phyloP scores from a whole-genome alignment of 2,888 invertebrate genomes.

The Omphaloscelis lunosa region DNA sequence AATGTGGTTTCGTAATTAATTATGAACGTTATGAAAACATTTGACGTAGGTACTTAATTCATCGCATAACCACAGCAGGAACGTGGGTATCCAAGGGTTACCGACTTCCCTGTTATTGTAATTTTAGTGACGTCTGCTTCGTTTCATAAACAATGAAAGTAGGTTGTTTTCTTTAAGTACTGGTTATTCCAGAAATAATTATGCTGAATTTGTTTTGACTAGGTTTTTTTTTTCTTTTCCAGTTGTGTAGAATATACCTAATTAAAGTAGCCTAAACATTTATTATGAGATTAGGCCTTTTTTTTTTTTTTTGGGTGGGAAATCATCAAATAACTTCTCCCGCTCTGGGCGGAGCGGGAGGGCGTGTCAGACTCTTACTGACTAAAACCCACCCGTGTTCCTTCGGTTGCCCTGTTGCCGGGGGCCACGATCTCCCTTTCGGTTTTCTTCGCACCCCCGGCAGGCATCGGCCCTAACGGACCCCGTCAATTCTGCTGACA shows the following conservation, averaged over 20 bases:
- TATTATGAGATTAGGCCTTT: not conserved
- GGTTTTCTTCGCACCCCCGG: too few species aligned
- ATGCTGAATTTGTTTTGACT: not conserved
- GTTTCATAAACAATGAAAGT: slow-evolving; percentile 3
- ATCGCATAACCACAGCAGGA: slow-evolving; percentile 26
- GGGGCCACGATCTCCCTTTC: too few species aligned
- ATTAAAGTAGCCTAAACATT: not conserved
- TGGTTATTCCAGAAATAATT: not conserved
- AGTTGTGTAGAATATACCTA: too few species aligned
- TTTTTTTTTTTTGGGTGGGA: too few species aligned
- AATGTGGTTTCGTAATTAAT: slow-evolving; percentile 11
- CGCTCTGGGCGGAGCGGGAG: too few species aligned
- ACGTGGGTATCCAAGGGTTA: not conserved
- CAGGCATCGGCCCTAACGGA: too few species aligned
- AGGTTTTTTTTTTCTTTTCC: not conserved
- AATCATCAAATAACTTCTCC: too few species aligned
- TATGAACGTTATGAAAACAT: not conserved
- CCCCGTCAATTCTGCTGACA: too few species aligned
- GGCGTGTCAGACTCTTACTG: too few species aligned
- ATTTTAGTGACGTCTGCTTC: slow-evolving; percentile 27
- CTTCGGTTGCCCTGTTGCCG: too few species aligned
- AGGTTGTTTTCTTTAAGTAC: not conserved
- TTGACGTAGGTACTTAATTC: slow-evolving; percentile 29
- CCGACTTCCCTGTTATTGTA: not conserved
- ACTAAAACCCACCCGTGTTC: too few species aligned